Evolutionary conservation across 1,140 invertebrate species (phyloP), one percentile per base, ranked within the genome.

Genomic region (Drosophila lowei): DNA sequence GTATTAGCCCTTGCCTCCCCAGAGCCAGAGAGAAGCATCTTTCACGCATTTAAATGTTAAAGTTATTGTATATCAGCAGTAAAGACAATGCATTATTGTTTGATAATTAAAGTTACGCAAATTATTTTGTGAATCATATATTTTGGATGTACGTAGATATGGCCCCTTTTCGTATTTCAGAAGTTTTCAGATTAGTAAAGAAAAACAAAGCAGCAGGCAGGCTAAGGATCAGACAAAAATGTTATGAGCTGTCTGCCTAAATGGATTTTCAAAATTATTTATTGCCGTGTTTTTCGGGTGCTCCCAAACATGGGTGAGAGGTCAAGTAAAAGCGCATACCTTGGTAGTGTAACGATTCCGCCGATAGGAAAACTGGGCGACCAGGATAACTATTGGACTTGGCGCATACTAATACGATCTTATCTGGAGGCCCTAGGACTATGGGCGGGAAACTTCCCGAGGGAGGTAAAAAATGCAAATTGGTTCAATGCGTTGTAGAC

Each of bases 21-120:
- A 46, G 8, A 49, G 53, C 16, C 52, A 42, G 59, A 77, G 66
- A 71, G 59, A 59, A 59, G 72, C 73, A 73, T 80, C 44, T 67
- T 60, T 55, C 77, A 86, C 79, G 77, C 81, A 85, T 85, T 88
- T 85, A 88, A 86, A 73, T 85, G 77, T 86, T 85, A 85, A 85
- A 63, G 67, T 77, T 88, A 85, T 85, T 85, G 72, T 85, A 85
- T 71, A 80, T 66, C 71, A 81, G 79, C 74, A 88, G 70, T 73
- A 63, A 77, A 73, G 50, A 38, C 30, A 34, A 34, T 34, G 30
- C n/a, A 34, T 34, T 34, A 11, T 34, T 34, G 8, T 59, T 52
- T 60, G 70, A 71, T 71, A 47, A 71, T 70, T 71, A 70, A 71
- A 65, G 44, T 41, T 47, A 60, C 23, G 48, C 38, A 60, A 71